phyloP scores from a whole-genome alignment of 2,797 vertebrate species.

The Lagocephalus sceleratus region DNA sequence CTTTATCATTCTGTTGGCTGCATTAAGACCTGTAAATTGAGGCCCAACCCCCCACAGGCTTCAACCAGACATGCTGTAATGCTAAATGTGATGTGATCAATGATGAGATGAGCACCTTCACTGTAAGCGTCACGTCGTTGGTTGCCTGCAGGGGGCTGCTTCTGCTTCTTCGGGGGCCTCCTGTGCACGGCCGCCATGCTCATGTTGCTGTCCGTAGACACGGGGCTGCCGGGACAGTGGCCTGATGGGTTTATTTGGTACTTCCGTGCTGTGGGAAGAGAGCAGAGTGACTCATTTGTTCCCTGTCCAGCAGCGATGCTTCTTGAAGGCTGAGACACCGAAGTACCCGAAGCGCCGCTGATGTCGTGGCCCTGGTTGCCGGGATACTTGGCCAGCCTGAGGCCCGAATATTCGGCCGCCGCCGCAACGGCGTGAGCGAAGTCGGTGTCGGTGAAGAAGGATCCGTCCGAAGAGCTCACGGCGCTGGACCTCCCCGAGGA shows the following conservation, averaged over 20 bases:
- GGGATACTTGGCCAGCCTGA: slow-evolving; percentile 88
- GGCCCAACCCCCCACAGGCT: too few relatives aligned
- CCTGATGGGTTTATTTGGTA: slow-evolving; percentile 88
- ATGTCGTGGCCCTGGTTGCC: slow-evolving; percentile 64
- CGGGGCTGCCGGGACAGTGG: slow-evolving; percentile 90
- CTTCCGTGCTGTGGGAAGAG: slow-evolving; percentile 81
- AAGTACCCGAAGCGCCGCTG: slow-evolving; percentile 60
- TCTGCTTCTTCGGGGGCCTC: slow-evolving; percentile 94
- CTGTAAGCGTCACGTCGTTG: slow-evolving; percentile 91
- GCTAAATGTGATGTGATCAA: not conserved
- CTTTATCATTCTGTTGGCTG: slow-evolving; percentile 6
- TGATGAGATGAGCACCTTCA: slow-evolving; percentile 78
- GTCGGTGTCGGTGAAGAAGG: slow-evolving; percentile 96
- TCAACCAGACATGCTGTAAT: too few relatives aligned
- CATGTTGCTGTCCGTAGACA: slow-evolving; percentile 97
- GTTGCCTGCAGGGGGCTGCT: slow-evolving; percentile 86
- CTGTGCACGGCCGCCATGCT: slow-evolving; percentile 92
- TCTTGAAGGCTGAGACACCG: not conserved
- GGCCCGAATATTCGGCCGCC: slow-evolving; percentile 92
- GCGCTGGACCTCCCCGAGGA: slow-evolving; percentile 93
- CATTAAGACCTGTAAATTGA: too few relatives aligned
- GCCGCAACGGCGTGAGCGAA: slow-evolving; percentile 97
- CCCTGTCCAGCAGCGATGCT: not conserved
- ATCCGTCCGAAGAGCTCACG: slow-evolving; percentile 95
- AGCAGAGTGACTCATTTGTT: not conserved